Evolutionary conservation across 1,140 invertebrate species (phyloP).

Genomic region (Sycophaga agraensis): DNA sequence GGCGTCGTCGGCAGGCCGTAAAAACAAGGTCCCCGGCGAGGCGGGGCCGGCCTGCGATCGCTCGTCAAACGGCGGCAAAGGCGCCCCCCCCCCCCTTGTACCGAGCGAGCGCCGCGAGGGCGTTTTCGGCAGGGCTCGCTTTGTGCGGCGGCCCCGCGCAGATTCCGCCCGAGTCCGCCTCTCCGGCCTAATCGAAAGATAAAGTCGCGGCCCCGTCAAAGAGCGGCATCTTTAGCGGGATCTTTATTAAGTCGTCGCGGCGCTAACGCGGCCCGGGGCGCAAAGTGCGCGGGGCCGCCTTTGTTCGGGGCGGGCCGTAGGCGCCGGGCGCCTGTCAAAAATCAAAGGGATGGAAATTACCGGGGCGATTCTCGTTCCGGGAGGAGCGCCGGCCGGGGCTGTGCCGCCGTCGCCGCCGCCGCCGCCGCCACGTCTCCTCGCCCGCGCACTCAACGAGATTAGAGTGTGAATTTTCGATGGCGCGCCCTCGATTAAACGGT

Average conservation of each 20-base stretch:
- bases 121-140: too few species aligned
- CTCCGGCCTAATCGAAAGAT: slow-evolving; percentile 30
- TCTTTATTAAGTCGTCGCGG: slow-evolving; percentile 39
- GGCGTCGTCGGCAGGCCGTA: too few species aligned
- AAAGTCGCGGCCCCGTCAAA: slow-evolving; percentile 31
- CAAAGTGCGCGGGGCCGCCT: slow-evolving; percentile 33
- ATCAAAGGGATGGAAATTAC: slow-evolving; percentile 54
- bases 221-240: slow-evolving; percentile 37
- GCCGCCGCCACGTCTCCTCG: neutral
- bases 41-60: too few species aligned
- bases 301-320: slow-evolving; percentile 1
- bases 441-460: slow-evolving; percentile 24
- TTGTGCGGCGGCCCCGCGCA: too few species aligned
- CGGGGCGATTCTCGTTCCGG: neutral
- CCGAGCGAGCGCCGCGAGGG: too few species aligned
- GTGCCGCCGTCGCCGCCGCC: neutral
- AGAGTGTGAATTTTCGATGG: slow-evolving; percentile 27
- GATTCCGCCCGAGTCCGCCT: too few species aligned
- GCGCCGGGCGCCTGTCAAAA: slow-evolving; percentile 40
- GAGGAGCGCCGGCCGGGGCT: neutral
- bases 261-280: slow-evolving; percentile 35
- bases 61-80: too few species aligned
- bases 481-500: slow-evolving; percentile 20
- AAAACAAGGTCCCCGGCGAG: too few species aligned
- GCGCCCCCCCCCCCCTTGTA: too few species aligned